Evolutionary conservation across 2,888 invertebrate species (phyloP).

Genomic region (Rhogogaster chlorosoma): DNA sequence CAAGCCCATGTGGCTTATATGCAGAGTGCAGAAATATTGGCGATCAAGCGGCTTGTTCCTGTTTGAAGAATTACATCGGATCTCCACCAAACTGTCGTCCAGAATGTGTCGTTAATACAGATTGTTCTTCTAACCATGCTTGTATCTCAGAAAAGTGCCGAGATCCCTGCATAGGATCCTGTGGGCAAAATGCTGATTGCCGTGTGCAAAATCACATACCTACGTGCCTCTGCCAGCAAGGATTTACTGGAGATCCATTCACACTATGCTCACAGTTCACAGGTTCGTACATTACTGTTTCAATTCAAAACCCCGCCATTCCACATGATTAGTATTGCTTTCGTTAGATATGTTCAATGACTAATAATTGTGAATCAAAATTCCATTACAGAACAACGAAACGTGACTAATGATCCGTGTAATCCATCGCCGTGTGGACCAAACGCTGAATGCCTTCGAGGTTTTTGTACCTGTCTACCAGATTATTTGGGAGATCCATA

Average conservation of each 20-base stretch:
- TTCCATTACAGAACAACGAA: constrained; percentile 67
- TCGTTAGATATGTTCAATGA: constrained; percentile 18
- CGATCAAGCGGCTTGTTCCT: constrained; percentile 83
- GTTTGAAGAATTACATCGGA: constrained; percentile 83
- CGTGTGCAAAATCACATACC: constrained; percentile 86
- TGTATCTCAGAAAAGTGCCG: constrained; percentile 87
- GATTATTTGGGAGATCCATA: constrained; percentile 88
- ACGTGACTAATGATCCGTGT: constrained; percentile 80
- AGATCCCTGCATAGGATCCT: constrained; percentile 86
- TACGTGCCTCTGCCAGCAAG: constrained; percentile 82
- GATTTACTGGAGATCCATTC: constrained; percentile 85
- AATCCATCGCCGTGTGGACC: constrained; percentile 88
- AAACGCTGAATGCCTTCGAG: constrained; percentile 74
- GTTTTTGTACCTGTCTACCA: constrained; percentile 84
- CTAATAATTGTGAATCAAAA: neutral
- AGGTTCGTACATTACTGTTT: constrained; percentile 43
- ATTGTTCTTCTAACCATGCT: constrained; percentile 83
- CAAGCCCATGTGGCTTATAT: constrained; percentile 86
- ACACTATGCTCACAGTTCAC: constrained; percentile 80
- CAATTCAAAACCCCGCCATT: neutral
- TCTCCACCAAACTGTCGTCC: constrained; percentile 85
- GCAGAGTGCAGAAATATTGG: constrained; percentile 83
- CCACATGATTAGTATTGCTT: constrained; percentile 50
- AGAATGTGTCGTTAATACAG: constrained; percentile 83
- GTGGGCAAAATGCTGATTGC: constrained; percentile 86